Base-by-base conservation (phyloP, 2,113 vertebrate species). In the Larimichthys polyactis region DNA sequence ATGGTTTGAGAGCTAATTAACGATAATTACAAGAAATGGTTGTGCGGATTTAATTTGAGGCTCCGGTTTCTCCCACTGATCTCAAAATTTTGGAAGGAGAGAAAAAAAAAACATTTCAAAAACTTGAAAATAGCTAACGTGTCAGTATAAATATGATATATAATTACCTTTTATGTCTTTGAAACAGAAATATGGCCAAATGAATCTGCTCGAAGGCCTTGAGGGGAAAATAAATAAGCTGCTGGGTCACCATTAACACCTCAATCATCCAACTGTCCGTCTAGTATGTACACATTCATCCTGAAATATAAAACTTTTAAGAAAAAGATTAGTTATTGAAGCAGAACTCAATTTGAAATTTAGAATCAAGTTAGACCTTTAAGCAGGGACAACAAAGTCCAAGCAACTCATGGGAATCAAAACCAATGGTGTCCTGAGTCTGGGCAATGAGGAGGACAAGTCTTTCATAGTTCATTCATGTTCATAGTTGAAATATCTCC, bases 1-100 rank as follows among this genome's bases (percentile, higher is more conserved):
- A 8, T 54, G 74, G 17, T 62, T 51, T 46, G 14, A 43, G 32
- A 75, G 48, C 36, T 69, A 58, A 75, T 83, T 55, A 36, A 32
- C 59, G 22, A 4, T 44, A 43, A 49, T 73, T 46, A 79, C 11
- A 57, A 43, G 8, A 52, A 46, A 11, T 19, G 16, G 44, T 58
- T 64, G 32, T 24, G 55, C 0, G 0, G 11, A 29, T 62, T 63
- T 40, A 17, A 64, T 75, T 29, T 57, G 44, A 62, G 17, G 2
- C 14, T 55, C 5, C 1, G 8, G 24, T 55, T 69, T 57, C 14
- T 63, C 58, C 64, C 46, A 10, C 8, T 17, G 15, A 60, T 73
- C 52, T 58, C n/a, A 81, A 44, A 11, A 44, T 6, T 58, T 36
- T 17, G 32, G 49, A 46, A 36, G 12, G 2, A 9, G 12, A n/a